Conservation (phyloP, 2,888 invertebrate species). For the Cylloceria caligata region DNA sequence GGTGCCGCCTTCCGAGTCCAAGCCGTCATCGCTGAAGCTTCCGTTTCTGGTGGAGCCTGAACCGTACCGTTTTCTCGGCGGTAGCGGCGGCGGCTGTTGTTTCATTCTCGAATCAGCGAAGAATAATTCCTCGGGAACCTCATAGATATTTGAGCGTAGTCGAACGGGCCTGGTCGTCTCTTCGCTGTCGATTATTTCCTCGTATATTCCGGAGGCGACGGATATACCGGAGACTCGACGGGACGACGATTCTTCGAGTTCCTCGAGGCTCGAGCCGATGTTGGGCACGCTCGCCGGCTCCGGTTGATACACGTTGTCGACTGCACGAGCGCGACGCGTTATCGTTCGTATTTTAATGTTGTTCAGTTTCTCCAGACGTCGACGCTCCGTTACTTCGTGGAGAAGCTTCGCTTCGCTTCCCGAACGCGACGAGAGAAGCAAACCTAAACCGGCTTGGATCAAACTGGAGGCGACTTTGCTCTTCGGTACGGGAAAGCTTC, state of each 20-base stretch:
- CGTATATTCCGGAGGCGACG: conserved; percentile 89
- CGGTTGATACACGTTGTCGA: conserved; percentile 80
- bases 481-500: conserved; percentile 69
- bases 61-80: conserved; percentile 83
- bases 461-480: conserved; percentile 74
- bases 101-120: conserved; percentile 71
- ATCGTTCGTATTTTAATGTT: conserved; percentile 67
- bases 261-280: conserved; percentile 72
- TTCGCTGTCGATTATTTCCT: conserved; percentile 87
- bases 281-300: conserved; percentile 74
- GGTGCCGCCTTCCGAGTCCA: conserved; percentile 79
- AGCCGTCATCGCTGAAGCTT: conserved; percentile 78
- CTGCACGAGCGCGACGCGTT: conserved; percentile 68
- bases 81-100: conserved; percentile 85
- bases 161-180: conserved; percentile 59
- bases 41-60: conserved; percentile 75
- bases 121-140: conserved; percentile 83
- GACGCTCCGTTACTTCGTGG: conserved; percentile 64
- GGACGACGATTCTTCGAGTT: conserved; percentile 74
- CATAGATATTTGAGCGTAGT: conserved; percentile 75
- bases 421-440: conserved; percentile 72
- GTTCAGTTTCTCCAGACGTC: not conserved
- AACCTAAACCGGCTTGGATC: conserved; percentile 75
- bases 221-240: conserved; percentile 87
- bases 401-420: conserved; percentile 76